A percentile compares a stretch with the other conserved stretches of the same genome.
Evolutionary conservation across 2,888 invertebrate species (phyloP).

Genomic region (Philereme vetulata): DNA sequence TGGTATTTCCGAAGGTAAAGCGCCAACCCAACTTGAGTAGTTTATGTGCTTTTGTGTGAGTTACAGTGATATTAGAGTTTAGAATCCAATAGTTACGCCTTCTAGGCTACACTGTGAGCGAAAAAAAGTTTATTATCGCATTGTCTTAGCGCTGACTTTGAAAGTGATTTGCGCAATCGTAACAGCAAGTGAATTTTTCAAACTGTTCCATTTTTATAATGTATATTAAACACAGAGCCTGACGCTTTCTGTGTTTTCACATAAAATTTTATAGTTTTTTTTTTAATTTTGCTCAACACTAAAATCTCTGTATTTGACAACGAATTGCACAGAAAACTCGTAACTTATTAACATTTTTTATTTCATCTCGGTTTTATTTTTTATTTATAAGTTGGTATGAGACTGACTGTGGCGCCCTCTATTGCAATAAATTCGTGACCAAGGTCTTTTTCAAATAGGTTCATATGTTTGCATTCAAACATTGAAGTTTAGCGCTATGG

Average conservation of each 20-base stretch:
- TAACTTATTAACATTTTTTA: background rate
- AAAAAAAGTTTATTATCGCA: background rate
- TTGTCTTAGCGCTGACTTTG: background rate
- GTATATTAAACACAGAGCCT: background rate
- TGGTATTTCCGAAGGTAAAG: conserved; percentile 9
- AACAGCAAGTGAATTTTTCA: no score
- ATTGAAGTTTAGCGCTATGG: no score
- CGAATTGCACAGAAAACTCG: conserved; percentile 22
- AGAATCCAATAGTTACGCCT: conserved; percentile 22
- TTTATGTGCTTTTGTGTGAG: conserved; percentile 64
- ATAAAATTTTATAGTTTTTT: conserved; percentile 6
- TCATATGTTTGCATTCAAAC: no score
- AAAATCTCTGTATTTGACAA: conserved; percentile 8
- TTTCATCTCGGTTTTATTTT: conserved; percentile 6
- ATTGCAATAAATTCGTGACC: background rate
- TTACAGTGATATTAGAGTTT: conserved; percentile 67
- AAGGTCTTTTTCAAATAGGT: background rate
- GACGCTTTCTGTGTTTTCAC: conserved; percentile 14
- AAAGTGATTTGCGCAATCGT: background rate
- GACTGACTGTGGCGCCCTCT: conserved; percentile 11
- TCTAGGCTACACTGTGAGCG: conserved; percentile 8
- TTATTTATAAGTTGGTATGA: conserved; percentile 10
- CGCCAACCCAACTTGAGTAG: conserved; percentile 17
- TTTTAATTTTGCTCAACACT: conserved; percentile 15
- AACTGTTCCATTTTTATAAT: background rate